Conservation (phyloP, 2,113 vertebrate species). For the Phylloscopus trochiloides region DNA sequence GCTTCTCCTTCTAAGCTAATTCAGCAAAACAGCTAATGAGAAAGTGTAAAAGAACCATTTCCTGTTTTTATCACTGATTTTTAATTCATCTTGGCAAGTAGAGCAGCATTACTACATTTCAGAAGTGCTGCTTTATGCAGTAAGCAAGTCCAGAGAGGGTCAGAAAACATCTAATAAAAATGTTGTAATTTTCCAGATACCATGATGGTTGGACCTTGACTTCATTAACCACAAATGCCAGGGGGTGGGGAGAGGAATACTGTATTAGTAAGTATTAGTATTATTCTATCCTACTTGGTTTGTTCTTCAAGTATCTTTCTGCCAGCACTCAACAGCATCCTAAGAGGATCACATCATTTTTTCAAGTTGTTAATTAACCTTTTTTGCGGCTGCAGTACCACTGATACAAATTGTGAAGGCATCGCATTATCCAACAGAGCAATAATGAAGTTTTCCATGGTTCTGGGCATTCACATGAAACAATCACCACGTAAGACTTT, state of each 20-base stretch:
- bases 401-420: not conserved
- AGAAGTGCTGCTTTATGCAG: not conserved
- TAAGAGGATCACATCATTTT: not conserved
- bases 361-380: not conserved
- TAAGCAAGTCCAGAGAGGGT: constrained; percentile 8
- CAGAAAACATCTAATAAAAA: not conserved
- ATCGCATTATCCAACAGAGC: not conserved
- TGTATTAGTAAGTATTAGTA: not conserved
- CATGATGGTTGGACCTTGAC: not conserved
- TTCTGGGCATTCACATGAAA: not conserved
- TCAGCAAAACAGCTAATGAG: constrained; percentile 11
- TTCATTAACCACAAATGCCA: not conserved
- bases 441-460: not conserved
- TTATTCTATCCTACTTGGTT: not conserved
- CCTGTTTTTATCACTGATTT: not conserved
- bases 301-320: not conserved
- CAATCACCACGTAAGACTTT: not conserved
- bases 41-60: not conserved
- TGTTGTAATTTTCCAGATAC: not conserved
- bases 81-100: not conserved
- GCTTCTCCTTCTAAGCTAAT: not conserved
- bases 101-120: not conserved
- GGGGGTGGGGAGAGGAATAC: not conserved
- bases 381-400: not conserved
- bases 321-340: not conserved